Base-by-base conservation (phyloP, 2,797 vertebrate genomes). In the Zalophus californianus region DNA sequence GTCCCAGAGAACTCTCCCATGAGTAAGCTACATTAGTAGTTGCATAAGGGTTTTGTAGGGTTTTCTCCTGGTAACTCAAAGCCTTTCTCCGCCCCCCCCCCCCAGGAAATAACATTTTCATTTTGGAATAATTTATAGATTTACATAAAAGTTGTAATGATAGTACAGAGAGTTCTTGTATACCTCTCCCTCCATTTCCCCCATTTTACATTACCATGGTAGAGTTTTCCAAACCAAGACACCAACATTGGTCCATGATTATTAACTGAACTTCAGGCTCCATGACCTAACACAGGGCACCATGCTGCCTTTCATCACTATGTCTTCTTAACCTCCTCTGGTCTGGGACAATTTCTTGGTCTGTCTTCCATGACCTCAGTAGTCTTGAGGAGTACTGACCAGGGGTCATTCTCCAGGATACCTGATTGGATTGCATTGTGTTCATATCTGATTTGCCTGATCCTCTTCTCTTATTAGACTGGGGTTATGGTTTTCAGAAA, bases 221-320 rank as follows among this genome's bases (percentile, higher is more conserved):
- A 41, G 7, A 0, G 52, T 72, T 83, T 60, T 35, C 90, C 56
- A 72, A 50, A 52, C 27, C 23, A 27, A 13, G 64, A n/a, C 25
- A 7, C 20, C 50, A 14, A 18, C 50, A 8, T 7, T 1, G 21
- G 18, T 2, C 44, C 18, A 1, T n/a, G 29, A n/a, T 4, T n/a
- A 13, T 60, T 29, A 12, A 9, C 72, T 14, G 21, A 10, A 14
- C 14, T 23, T 44, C 41, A 41, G 82, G 27, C 15, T 54, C 73
- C 3, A 5, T n/a, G 5, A 3, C 60, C 66, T 56, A 32, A 27
- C 70, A 14, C 70, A 27, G 70, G 38, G 23, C 70, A 44, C 38
- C 70, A 14, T 0, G 6, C 14, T 27, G n/a, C 48, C 11, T 72
- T 50, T 66, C 2, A 4, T 18, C 54, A 6, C n/a, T 6, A 1